Evolutionary conservation across 2,797 vertebrate species (phyloP), one percentile per base, ranked within the genome.

Genomic region (Pseudopleuronectes americanus): DNA sequence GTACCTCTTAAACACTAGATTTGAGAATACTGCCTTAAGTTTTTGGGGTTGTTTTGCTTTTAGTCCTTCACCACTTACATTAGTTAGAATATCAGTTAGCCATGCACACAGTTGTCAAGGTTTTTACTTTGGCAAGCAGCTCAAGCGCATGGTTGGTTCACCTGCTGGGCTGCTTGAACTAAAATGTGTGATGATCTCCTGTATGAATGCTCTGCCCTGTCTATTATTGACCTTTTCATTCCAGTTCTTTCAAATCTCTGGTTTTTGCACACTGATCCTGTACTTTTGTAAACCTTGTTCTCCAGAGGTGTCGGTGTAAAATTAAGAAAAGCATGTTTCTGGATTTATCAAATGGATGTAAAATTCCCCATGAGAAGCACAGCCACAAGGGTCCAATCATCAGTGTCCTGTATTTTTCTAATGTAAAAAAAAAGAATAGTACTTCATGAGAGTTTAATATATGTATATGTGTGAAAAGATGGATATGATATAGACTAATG

Each of bases 331-430:
- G 94, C 94, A 95, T 95, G 94, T 93, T 92, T 90, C 86, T 82
- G 90, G 76, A 91, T 91, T 88, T 89, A 81, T 80, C 58, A 71
- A 88, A 85, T 89, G 80, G 83, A 91, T 94, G 89, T 93, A 89
- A 87, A 88, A 89, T 85, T 78, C 81, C 79, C 81, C 68, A 83
- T 83, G 74, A 92, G 83, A 93, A 93, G 93, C 92, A 94, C 93
- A 94, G 91, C 89, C 76, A 79, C 84, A 84, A 89, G 86, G 92
- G 89, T 93, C 86, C 79, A 92, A 90, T 90, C 85, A 90, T 94
- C 81, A 84, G 86, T 92, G 92, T 94, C 86, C 78, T 90, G 93
- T 95, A 94, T 95, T 95, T 95, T 95, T 95, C 82, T 95, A 94
- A 84, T 87, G 76, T 89, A 90, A 79, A 89, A 84, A 67, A 72